A percentile compares a stretch with the other conserved stretches of the same genome.
Conservation (phyloP, 2,797 vertebrate species). For the Petrocephalus sullivani region DNA sequence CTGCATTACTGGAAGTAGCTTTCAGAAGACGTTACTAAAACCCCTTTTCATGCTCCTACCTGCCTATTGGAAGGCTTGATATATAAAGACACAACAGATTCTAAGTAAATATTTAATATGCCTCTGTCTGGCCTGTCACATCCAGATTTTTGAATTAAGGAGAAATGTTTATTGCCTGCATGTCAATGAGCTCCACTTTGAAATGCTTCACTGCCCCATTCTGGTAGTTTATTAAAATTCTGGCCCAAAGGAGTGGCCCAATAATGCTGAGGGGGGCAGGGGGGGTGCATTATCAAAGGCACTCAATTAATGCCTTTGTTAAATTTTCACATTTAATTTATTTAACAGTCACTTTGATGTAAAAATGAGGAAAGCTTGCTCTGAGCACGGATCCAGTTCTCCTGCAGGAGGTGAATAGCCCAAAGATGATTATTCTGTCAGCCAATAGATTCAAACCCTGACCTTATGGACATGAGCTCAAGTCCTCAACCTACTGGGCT, state of each 20-base stretch:
- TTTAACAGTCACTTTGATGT: background rate
- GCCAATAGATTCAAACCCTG: background rate
- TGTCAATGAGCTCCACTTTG: background rate
- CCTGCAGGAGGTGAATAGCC: background rate
- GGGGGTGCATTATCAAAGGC: background rate
- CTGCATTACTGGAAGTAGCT: background rate
- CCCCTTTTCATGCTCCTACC: background rate
- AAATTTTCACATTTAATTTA: background rate
- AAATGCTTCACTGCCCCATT: background rate
- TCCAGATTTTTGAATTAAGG: background rate
- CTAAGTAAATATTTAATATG: conserved; percentile 2
- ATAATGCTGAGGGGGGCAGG: background rate
- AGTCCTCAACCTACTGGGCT: background rate
- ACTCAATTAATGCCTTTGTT: background rate
- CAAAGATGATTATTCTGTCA: background rate
- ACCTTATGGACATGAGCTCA: background rate
- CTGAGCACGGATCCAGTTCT: background rate
- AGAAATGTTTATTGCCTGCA: background rate
- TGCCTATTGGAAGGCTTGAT: background rate
- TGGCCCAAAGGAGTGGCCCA: background rate
- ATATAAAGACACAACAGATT: background rate
- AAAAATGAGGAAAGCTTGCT: background rate
- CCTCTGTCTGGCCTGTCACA: background rate
- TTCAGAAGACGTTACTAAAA: background rate
- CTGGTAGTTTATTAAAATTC: background rate